Conservation (phyloP, 2,888 invertebrate species). For the Didymodactylos carnosus region DNA sequence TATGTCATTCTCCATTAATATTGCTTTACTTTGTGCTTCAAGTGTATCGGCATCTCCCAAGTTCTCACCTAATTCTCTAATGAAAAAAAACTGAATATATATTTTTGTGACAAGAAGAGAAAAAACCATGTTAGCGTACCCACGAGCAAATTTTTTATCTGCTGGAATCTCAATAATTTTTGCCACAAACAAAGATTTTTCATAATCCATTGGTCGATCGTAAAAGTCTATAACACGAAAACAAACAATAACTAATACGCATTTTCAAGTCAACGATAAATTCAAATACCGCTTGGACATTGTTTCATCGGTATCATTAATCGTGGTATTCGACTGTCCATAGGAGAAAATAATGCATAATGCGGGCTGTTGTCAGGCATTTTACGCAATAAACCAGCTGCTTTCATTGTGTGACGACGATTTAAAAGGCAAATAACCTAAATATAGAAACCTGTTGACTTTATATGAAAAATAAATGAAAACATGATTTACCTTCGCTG, state of each 20-base stretch:
- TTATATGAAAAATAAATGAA: neutral
- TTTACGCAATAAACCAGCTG: neutral
- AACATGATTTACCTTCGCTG: neutral
- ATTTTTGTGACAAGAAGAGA: neutral
- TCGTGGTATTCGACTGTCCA: slow-evolving; percentile 53
- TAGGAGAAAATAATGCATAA: slow-evolving; percentile 53
- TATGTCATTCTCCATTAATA: slow-evolving; percentile 57
- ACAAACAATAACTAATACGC: neutral
- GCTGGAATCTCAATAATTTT: slow-evolving; percentile 48
- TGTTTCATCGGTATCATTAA: slow-evolving; percentile 48
- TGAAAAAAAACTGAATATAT: slow-evolving; percentile 13
- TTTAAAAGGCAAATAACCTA: slow-evolving; percentile 2
- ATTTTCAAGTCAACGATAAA: neutral
- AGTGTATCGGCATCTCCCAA: slow-evolving; percentile 59
- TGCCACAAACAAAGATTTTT: slow-evolving; percentile 48
- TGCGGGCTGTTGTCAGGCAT: slow-evolving; percentile 26
- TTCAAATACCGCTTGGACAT: slow-evolving; percentile 40
- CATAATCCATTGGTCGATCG: slow-evolving; percentile 34
- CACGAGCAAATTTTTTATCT: slow-evolving; percentile 42
- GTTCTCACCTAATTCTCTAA: slow-evolving; percentile 43
- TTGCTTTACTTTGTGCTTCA: slow-evolving; percentile 54
- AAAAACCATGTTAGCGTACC: slow-evolving; percentile 19
- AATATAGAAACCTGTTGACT: neutral
- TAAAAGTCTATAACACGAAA: slow-evolving; percentile 40
- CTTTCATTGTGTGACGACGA: slow-evolving; percentile 2